Evolutionary conservation across 1,140 invertebrate genomes (phyloP), one percentile per base, ranked within the genome.

Genomic region (Euborellia annulipes): DNA sequence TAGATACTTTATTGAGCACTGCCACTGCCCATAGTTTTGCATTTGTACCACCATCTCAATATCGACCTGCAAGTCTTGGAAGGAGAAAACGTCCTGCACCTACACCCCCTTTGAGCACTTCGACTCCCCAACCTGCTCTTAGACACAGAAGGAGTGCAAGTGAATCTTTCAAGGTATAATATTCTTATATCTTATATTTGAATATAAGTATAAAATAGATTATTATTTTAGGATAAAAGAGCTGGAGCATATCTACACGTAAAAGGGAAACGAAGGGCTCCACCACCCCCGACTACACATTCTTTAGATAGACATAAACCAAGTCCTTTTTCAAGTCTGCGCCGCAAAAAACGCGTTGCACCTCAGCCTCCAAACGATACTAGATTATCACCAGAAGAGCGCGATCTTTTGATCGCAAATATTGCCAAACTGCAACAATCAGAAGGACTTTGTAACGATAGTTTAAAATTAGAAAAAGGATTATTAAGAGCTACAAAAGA

Each of bases 191-290:
- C n/a, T n/a, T n/a, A n/a, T n/a, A n/a, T n/a, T n/a, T n/a, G n/a
- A n/a, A n/a, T n/a, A n/a, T n/a, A n/a, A n/a, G n/a, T n/a, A n/a
- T n/a, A n/a, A n/a, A n/a, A n/a, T n/a, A n/a, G n/a, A n/a, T n/a
- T n/a, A n/a, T 27, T 27, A 6, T 27, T 27, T 27, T 11, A 27
- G 57, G 64, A 56, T 54, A 66, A 54, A 40, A 60, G 52, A 58
- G 61, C 55, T 44, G 63, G 59, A 48, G 68, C 55, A 36, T 69
- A 60, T 56, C 64, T 57, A 3, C 77, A 83, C 59, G 79, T 83
- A 0, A 79, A 78, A 50, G 79, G 79, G 11, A 85, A 85, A 55
- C 62, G 81, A 30, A 72, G 70, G 54, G 81, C 81, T 2, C 80
- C 80, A 1, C 69, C 69, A 50, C 80, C 82, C 9, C 82, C 81